Conservation (phyloP, 2,797 vertebrate species). For the Sandelia bainsii region DNA sequence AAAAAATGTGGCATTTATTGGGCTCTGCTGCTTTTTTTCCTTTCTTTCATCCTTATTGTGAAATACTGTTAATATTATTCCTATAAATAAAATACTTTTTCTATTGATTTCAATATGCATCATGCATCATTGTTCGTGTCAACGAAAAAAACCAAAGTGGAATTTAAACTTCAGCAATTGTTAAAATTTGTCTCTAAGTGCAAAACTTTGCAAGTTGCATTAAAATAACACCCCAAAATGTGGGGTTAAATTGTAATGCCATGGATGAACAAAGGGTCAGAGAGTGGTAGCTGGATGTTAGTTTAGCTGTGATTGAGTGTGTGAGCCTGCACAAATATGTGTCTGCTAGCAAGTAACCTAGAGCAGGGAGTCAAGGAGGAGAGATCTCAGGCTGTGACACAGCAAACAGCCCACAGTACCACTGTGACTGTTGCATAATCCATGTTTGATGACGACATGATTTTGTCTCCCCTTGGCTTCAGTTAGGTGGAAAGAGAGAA, state of each 20-base stretch:
- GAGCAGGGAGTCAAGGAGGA: constrained; percentile 23
- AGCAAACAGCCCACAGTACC: constrained; percentile 32
- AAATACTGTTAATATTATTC: background rate
- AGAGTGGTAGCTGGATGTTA: background rate
- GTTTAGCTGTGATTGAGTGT: constrained; percentile 14
- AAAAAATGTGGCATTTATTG: background rate
- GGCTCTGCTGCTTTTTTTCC: background rate
- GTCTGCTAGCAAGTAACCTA: constrained; percentile 10
- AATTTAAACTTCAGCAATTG: background rate
- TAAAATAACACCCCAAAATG: background rate
- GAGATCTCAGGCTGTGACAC: constrained; percentile 19
- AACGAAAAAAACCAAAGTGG: background rate
- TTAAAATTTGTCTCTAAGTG: background rate
- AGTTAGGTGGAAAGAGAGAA: constrained; percentile 44
- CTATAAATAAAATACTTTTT: background rate
- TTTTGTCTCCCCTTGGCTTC: constrained; percentile 48
- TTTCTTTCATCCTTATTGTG: too few species aligned
- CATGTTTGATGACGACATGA: constrained; percentile 48
- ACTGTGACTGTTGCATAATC: constrained; percentile 46
- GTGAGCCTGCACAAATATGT: constrained; percentile 27
- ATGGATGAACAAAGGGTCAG: background rate
- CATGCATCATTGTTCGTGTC: background rate
- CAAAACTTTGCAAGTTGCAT: background rate
- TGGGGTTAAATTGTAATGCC: background rate
- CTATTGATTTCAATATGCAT: background rate